A percentile compares a stretch with the other conserved stretches of the same genome.
phyloP scores from a whole-genome alignment of 2,888 invertebrate species.

The Lapara coniferarum region DNA sequence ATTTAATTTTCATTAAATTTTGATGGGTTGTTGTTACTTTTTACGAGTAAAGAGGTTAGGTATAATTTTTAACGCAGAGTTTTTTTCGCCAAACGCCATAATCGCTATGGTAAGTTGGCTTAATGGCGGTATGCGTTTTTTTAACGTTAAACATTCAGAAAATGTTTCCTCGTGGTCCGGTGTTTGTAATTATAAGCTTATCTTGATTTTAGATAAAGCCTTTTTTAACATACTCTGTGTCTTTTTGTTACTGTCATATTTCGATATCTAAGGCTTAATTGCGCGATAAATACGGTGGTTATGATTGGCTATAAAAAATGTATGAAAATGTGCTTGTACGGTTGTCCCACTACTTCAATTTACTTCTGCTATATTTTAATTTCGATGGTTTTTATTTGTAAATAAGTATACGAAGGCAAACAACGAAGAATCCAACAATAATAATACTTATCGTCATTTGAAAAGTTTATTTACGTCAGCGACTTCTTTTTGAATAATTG shows the following conservation, averaged over 20 bases:
- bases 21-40: constrained; percentile 41
- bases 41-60: constrained; percentile 31
- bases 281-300: neutral
- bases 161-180: constrained; percentile 65
- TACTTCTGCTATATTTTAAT: too few species aligned
- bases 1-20: constrained; percentile 33
- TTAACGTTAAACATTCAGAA: constrained; percentile 61
- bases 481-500: too few species aligned
- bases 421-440: too few species aligned
- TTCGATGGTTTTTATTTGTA: too few species aligned
- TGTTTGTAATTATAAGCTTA: constrained; percentile 75
- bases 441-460: too few species aligned
- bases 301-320: neutral
- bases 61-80: constrained; percentile 74
- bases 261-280: constrained; percentile 1
- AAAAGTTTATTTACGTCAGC: too few species aligned
- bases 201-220: constrained; percentile 76
- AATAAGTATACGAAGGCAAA: too few species aligned
- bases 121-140: constrained; percentile 67
- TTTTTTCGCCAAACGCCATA: constrained; percentile 70
- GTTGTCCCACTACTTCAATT: too few species aligned
- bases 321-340: too few species aligned
- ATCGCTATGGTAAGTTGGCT: constrained; percentile 63
- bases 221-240: constrained; percentile 43
- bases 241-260: constrained; percentile 26